phyloP scores from a whole-genome alignment of 2,797 vertebrate genomes.

The Sylvia borin region DNA sequence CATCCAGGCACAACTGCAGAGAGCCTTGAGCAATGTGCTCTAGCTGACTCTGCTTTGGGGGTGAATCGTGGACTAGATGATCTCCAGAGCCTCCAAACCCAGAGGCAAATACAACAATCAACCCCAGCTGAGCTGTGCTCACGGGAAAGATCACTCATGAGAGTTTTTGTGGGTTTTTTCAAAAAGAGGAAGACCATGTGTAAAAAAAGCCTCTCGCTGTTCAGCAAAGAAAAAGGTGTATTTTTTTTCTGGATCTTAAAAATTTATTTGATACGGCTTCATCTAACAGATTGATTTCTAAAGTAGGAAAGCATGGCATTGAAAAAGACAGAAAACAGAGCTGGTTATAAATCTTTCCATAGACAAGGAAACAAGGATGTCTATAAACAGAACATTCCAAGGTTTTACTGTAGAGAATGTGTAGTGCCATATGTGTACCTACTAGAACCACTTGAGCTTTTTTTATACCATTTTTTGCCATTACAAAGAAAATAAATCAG shows the following conservation, averaged over 20 bases:
- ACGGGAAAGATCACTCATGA: neutral
- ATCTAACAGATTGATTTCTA: constrained; percentile 61
- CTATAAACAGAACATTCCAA: constrained; percentile 60
- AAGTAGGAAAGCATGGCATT: constrained; percentile 59
- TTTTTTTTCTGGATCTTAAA: constrained; percentile 54
- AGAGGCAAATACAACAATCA: neutral
- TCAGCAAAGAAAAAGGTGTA: constrained; percentile 28
- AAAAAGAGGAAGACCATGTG: neutral
- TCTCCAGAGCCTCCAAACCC: neutral
- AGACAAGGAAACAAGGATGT: constrained; percentile 59
- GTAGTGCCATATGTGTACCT: neutral
- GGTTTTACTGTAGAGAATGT: constrained; percentile 5
- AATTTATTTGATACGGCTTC: constrained; percentile 42
- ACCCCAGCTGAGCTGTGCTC: neutral
- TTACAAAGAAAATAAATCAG: neutral
- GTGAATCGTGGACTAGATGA: neutral
- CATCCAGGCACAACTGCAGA: neutral
- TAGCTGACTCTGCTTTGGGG: neutral
- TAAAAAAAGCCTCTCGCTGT: neutral
- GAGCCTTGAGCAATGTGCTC: neutral
- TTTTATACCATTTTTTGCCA: neutral
- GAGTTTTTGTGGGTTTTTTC: neutral
- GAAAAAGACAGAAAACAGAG: constrained; percentile 55
- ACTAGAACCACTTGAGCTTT: neutral
- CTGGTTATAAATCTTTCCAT: constrained; percentile 40